Base-by-base conservation (phyloP, 2,888 invertebrate species). In the Zaprionus lineosus region DNA sequence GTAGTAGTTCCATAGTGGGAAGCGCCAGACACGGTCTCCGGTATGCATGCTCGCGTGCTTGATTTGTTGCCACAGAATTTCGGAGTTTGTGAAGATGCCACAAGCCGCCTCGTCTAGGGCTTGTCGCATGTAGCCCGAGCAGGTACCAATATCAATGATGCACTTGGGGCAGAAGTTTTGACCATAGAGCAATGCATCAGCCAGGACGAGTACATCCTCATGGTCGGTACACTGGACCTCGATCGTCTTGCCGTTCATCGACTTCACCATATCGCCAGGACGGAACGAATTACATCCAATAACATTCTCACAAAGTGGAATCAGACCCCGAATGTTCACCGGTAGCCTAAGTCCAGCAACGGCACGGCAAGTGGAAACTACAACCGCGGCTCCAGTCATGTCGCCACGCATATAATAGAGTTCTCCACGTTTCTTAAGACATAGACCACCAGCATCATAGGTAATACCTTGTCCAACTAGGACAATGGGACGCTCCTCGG, bases 361-460 rank as follows among this genome's bases (percentile, higher is more conserved):
- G 0, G 95, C 93, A 46, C 93, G 91, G 40, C 94, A 92, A 1
- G 94, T 91, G 0, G 94, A 94, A 2, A 94, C 91, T 1, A 95
- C 94, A 78, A 94, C 93, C 0, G 96, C 96, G 0, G 96, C 96
- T 1, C 96, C 96, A 0, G 95, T 95, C 96, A 96, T 96, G 83
- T 96, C 96, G 0, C 94, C 95, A 59, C 94, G 91, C 95, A 96
- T 96, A 14, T 76, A 61, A 37, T 60, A 75, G 0, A 87, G 63
- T 12, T 87, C 86, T 0, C 28, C 6, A 0, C 61, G 55, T 12
- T 74, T 7, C 37, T 95, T 95, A 39, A 95, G 86, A 61, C 94
- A 94, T 47, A 96, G 90, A 41, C 96, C 95, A 19, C 96, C 96
- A 71, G 94, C 94, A 86, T 94, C 93, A 86, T 92, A 93, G 0